phyloP scores from a whole-genome alignment of 2,888 invertebrate genomes.

The Hyalella azteca region DNA sequence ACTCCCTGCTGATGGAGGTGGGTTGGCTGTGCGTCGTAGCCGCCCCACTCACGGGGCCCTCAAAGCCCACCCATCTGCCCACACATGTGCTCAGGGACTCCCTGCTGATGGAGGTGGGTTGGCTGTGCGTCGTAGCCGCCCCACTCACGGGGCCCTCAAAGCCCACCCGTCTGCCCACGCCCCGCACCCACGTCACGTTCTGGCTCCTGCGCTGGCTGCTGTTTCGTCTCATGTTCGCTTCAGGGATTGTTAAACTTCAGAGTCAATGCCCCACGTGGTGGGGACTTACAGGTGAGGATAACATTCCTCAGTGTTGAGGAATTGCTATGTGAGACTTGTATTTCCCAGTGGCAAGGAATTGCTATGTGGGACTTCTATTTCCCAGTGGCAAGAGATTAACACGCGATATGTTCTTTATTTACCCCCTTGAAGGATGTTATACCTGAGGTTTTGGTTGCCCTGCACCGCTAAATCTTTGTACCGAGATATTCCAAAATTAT shows the following conservation, averaged over 20 bases:
- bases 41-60: slow-evolving; percentile 68
- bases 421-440: too few species aligned
- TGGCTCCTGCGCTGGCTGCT: slow-evolving; percentile 70
- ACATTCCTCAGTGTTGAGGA: too few species aligned
- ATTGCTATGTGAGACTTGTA: too few species aligned
- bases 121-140: slow-evolving; percentile 74
- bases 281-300: slow-evolving; percentile 73
- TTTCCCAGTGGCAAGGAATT: too few species aligned
- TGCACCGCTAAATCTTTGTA: too few species aligned
- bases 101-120: slow-evolving; percentile 76
- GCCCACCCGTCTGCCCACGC: slow-evolving; percentile 48
- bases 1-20: slow-evolving; percentile 75
- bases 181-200: slow-evolving; percentile 50
- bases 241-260: slow-evolving; percentile 74
- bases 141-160: slow-evolving; percentile 64
- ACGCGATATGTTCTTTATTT: too few species aligned
- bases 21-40: slow-evolving; percentile 74
- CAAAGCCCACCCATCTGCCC: slow-evolving; percentile 11
- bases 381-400: too few species aligned
- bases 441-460: too few species aligned
- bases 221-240: slow-evolving; percentile 75
- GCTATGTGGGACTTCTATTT: too few species aligned
- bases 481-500: too few species aligned
- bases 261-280: slow-evolving; percentile 79
- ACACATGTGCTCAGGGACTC: slow-evolving; percentile 73